phyloP scores from a whole-genome alignment of 2,888 invertebrate species.

The Ecdyonurus torrentis region DNA sequence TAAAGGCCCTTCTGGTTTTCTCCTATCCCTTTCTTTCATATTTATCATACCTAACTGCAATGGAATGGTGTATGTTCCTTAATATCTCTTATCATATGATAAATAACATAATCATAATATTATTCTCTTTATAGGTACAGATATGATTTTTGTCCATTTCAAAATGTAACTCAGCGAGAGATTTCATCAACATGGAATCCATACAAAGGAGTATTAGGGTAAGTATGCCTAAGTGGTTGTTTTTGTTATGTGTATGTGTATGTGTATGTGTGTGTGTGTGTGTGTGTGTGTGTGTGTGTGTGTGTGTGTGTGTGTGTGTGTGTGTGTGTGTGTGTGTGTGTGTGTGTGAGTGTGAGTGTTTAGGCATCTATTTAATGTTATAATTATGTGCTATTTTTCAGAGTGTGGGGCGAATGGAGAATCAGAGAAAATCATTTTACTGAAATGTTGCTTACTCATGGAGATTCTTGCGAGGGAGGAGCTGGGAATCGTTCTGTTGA shows the following conservation, averaged over 20 bases:
- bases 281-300: no score
- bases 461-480: constrained; percentile 7
- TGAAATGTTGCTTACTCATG: constrained; percentile 7
- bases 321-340: no score
- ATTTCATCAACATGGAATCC: constrained; percentile 8
- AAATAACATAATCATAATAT: no score
- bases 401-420: constrained; percentile 10
- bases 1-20: no score
- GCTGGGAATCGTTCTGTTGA: background rate
- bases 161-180: constrained; percentile 9
- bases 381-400: no score
- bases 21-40: no score
- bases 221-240: background rate
- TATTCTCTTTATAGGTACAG: constrained; percentile 5
- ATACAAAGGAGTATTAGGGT: constrained; percentile 9
- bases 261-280: background rate
- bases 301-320: no score
- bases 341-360: no score
- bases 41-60: no score
- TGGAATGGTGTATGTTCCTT: no score
- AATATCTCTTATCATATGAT: no score
- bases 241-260: background rate
- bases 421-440: constrained; percentile 7
- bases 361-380: no score
- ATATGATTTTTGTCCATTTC: constrained; percentile 9